phyloP scores from a whole-genome alignment of 2,888 invertebrate genomes.

The Caenorhabditis sp. region DNA sequence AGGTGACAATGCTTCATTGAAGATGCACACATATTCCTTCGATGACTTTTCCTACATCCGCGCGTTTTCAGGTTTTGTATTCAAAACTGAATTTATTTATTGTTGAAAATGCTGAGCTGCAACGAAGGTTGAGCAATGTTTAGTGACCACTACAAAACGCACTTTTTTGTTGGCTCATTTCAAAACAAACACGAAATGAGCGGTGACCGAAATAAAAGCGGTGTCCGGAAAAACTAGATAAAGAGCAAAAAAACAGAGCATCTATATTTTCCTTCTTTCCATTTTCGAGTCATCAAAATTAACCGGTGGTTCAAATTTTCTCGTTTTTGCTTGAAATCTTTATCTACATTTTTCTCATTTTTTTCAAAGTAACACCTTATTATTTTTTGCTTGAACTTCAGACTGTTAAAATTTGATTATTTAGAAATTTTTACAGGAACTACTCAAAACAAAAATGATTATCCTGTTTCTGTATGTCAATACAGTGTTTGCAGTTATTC shows the following conservation, averaged over 20 bases:
- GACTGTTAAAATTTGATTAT: too few relatives aligned
- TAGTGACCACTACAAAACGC: slow-evolving; percentile 50
- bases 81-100: not conserved
- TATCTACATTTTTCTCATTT: too few relatives aligned
- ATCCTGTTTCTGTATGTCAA: too few relatives aligned
- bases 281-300: too few relatives aligned
- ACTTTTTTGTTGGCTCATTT: slow-evolving; percentile 59
- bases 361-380: too few relatives aligned
- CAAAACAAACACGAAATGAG: slow-evolving; percentile 48
- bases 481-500: slow-evolving; percentile 32
- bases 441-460: slow-evolving; percentile 29
- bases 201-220: slow-evolving; percentile 31
- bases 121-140: slow-evolving; percentile 34
- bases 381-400: too few relatives aligned
- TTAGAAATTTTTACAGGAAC: not conserved
- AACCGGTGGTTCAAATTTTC: too few relatives aligned
- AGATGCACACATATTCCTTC: too few relatives aligned
- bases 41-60: too few relatives aligned
- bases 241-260: slow-evolving; percentile 52
- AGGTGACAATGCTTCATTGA: not conserved
- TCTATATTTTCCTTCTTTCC: too few relatives aligned
- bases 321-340: too few relatives aligned
- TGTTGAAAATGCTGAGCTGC: not conserved
- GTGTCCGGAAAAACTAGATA: slow-evolving; percentile 53
- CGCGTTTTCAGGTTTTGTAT: too few relatives aligned